Percentiles rank a stretch among this genome's conserved stretches.
These are phyloP conservation scores for Pyrrhosoma nymphula DNA, from an alignment of 2,888 invertebrate genomes.

Conservation along the genomic window DNA sequence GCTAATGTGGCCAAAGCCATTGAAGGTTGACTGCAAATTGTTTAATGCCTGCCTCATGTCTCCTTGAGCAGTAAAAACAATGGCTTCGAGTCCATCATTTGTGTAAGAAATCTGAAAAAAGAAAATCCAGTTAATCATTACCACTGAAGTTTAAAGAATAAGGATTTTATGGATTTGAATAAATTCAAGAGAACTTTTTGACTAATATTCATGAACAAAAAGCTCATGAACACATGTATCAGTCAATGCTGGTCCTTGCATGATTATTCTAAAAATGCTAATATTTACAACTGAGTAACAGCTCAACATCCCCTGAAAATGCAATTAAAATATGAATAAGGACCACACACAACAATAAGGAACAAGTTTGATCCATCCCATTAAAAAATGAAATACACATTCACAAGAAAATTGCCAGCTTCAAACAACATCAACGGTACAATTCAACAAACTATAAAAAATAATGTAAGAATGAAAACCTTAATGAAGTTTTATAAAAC, in stretches of 20 bases:
- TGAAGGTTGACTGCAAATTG: slow-evolving; percentile 96
- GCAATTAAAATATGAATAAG: no score
- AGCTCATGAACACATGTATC: background rate
- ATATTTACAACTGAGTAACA: no score
- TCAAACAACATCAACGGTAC: no score
- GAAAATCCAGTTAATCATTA: background rate
- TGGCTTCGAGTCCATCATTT: slow-evolving; percentile 96
- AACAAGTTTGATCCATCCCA: no score
- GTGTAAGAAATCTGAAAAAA: slow-evolving; percentile 86
- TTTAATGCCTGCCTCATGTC: slow-evolving; percentile 99
- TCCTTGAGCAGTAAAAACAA: slow-evolving; percentile 98
- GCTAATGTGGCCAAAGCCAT: slow-evolving; percentile 95
- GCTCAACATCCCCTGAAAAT: no score
- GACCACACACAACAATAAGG: no score
- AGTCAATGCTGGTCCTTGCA: background rate
- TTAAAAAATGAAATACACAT: no score
- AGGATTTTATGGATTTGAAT: background rate
- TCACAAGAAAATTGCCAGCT: no score
- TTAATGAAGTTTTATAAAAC: no score
- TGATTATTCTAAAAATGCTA: background rate
- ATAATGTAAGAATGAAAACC: no score
- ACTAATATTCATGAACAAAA: background rate
- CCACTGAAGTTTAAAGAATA: background rate
- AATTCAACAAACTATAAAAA: no score
- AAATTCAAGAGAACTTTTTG: background rate